Percentiles rank a stretch among this genome's conserved stretches.
phyloP scores from a whole-genome alignment of 2,888 invertebrate genomes.

The Drosophila quinaria region DNA sequence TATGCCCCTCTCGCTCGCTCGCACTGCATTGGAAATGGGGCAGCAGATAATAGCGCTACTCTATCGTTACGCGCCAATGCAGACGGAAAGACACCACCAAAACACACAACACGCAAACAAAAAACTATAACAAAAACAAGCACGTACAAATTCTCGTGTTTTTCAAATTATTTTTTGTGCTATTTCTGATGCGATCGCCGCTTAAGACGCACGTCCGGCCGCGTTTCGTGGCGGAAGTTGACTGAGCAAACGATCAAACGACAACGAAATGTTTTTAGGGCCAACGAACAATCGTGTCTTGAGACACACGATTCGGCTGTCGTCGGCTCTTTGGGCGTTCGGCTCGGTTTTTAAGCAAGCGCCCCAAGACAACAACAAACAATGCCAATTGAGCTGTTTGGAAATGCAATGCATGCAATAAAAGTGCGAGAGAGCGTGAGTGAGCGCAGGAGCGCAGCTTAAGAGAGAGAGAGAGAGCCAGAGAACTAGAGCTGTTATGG shows the following conservation, averaged over 20 bases:
- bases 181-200: conserved; percentile 22
- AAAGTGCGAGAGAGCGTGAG: background rate
- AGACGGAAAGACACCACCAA: conserved; percentile 62
- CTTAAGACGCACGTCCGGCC: conserved; percentile 79
- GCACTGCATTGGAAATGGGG: background rate
- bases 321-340: conserved; percentile 28
- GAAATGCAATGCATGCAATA: conserved; percentile 7
- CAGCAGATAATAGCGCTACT: conserved; percentile 24
- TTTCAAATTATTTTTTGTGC: conserved; percentile 11
- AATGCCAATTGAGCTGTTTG: conserved; percentile 24
- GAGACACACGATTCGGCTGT: conserved; percentile 23
- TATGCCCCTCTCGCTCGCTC: conserved; percentile 8
- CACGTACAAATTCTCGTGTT: conserved; percentile 41
- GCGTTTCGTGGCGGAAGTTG: conserved; percentile 84
- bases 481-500: background rate
- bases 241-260: conserved; percentile 77
- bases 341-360: conserved; percentile 5
- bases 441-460: background rate
- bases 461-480: background rate
- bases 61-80: conserved; percentile 75
- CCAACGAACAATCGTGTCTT: conserved; percentile 29
- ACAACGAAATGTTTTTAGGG: conserved; percentile 24
- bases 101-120: conserved; percentile 27
- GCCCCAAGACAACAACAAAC: conserved; percentile 66
- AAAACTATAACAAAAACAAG: conserved; percentile 49